phyloP scores from a whole-genome alignment of 2,888 invertebrate species.

The Maniola hyperantus region DNA sequence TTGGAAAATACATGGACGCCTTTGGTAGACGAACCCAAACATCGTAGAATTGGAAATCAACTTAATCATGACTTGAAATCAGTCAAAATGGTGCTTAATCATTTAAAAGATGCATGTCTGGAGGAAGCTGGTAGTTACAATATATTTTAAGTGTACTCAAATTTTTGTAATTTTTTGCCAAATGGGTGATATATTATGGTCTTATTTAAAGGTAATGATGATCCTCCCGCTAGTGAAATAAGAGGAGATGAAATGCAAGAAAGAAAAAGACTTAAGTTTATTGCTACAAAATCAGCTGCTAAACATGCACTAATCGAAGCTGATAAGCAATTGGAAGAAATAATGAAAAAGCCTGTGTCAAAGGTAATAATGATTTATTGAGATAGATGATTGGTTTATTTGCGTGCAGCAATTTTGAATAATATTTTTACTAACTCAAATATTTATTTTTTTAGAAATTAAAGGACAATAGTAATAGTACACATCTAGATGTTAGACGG shows the following conservation, averaged over 20 bases:
- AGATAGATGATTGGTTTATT: neutral
- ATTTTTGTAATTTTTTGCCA: neutral
- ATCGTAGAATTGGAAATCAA: constrained; percentile 15
- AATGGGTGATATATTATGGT: neutral
- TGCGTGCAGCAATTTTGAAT: too few relatives aligned
- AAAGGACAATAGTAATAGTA: neutral
- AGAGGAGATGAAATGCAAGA: constrained; percentile 30
- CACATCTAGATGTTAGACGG: neutral
- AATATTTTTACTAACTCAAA: neutral
- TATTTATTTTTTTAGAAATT: neutral
- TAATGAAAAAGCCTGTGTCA: neutral
- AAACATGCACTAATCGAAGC: constrained; percentile 43
- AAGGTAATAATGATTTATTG: constrained; percentile 15
- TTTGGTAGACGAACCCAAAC: constrained; percentile 18
- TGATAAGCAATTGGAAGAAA: constrained; percentile 44
- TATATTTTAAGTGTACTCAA: neutral
- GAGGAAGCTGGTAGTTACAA: constrained; percentile 1
- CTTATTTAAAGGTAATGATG: neutral
- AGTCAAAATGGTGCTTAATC: constrained; percentile 23
- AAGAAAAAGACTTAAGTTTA: constrained; percentile 44
- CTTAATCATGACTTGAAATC: constrained; percentile 23
- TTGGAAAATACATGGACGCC: constrained; percentile 29
- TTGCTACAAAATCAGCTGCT: constrained; percentile 40
- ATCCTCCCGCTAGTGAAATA: neutral
- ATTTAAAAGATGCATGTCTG: constrained; percentile 23